phyloP scores from a whole-genome alignment of 2,113 vertebrate genomes.

The Apaloderma vittatum region DNA sequence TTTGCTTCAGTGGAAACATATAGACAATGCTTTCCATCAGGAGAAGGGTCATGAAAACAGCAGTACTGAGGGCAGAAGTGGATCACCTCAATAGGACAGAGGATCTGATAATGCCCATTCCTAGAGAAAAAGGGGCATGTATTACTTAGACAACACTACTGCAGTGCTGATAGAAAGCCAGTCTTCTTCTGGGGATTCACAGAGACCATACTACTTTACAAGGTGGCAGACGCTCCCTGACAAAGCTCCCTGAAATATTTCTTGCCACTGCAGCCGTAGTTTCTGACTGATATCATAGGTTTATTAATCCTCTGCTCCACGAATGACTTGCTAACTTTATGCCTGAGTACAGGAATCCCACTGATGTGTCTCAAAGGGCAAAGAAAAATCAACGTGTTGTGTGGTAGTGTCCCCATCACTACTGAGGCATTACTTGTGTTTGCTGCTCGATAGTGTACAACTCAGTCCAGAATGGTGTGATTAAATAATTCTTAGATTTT shows the following conservation, averaged over 20 bases:
- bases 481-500: background rate
- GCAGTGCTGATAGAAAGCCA: background rate
- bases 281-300: background rate
- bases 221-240: background rate
- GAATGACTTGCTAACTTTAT: background rate
- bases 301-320: background rate
- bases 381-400: background rate
- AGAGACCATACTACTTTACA: fast-evolving
- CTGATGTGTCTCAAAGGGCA: background rate
- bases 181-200: background rate
- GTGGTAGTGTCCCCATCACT: background rate
- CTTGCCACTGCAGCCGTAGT: background rate
- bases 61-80: background rate
- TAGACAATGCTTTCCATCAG: background rate
- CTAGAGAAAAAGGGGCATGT: background rate
- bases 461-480: background rate
- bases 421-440: background rate
- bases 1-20: background rate
- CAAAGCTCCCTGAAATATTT: background rate
- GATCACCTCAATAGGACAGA: fast-evolving
- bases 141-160: no score
- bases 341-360: background rate
- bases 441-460: background rate
- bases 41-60: background rate
- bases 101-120: background rate